These are phyloP conservation scores for Polypedilum pembai DNA, from an alignment of 1,140 invertebrate species.

Conservation along the genomic window DNA sequence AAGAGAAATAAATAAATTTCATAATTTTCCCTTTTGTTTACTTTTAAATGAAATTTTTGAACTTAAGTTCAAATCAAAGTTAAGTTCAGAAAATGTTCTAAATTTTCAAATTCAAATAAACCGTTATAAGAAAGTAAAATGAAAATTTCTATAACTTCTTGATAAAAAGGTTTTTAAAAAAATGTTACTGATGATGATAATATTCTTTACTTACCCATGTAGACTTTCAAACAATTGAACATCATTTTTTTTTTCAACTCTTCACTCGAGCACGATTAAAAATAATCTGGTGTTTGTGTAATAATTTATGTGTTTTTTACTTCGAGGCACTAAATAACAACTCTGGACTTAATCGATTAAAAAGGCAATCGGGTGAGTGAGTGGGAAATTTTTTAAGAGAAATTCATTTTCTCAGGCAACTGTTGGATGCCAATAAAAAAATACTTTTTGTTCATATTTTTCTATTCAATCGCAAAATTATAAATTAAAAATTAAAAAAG, in stretches of 20 bases:
- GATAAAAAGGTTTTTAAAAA: no score
- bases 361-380: conserved; percentile 11
- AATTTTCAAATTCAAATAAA: no score
- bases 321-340: conserved; percentile 25
- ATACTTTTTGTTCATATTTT: background rate
- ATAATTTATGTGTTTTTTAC: background rate
- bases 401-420: conserved; percentile 21
- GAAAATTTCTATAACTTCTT: no score
- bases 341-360: conserved; percentile 8
- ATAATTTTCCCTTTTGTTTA: no score
- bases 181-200: background rate
- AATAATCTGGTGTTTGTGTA: background rate
- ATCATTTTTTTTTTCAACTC: background rate
- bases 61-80: no score
- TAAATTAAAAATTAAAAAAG: background rate
- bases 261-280: background rate
- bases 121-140: no score
- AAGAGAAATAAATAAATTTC: no score
- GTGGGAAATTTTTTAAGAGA: background rate
- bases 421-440: conserved; percentile 24
- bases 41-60: no score
- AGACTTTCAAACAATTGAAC: background rate
- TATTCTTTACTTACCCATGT: conserved; percentile 25
- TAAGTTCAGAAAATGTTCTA: no score
- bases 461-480: background rate